Base-by-base conservation (phyloP, 2,888 invertebrate species). In the Ophion obscuratus region DNA sequence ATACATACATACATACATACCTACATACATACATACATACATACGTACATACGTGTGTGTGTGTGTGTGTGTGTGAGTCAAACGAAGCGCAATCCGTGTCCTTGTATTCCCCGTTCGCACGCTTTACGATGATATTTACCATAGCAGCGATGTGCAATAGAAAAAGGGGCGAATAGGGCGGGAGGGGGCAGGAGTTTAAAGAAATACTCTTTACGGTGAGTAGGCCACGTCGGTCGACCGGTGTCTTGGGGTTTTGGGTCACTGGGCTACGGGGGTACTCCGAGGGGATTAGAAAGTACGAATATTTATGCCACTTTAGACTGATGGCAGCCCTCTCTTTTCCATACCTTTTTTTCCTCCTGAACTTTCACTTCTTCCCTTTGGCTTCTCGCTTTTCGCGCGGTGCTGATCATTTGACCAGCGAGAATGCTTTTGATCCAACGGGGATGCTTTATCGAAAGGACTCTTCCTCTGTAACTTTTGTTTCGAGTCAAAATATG, bases 161-260 rank as follows among this genome's bases (percentile, higher is more conserved):
- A 24, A 57, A 76, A 76, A 66, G 53, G 64, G 66, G 76, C 53
- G 64, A 31, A 31, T 9, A 44, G 20, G 53, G 40, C 31, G 47
- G 31, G 75, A 64, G 61, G 75, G 31, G 47, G 44, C 5, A 66
- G 64, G 36, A 47, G 27, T 47, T 74, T 40, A 17, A 20, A 27
- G 24, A 40, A 74, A 53, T 64, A 53, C 75, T 76, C 47, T 44
- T 75, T 76, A 11, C 61, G 74, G 36, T 40, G 80, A 27, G 83
- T 75, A 70, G 84, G 85, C 85, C 84, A 84, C 44, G 82, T 82
- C 87, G 88, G 89, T 90, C 89, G 88, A 47, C 66, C 83, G 79
- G 81, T 61, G 73, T 80, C 83, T 86, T 79, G 76, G 85, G 87
- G 89, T 88, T 91, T 90, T 91, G 90, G 91, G 90, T 90, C 90